Percentiles rank a stretch among this genome's conserved stretches.
Conservation (phyloP, 2,113 vertebrate species). For the Oceanodroma tethys region DNA sequence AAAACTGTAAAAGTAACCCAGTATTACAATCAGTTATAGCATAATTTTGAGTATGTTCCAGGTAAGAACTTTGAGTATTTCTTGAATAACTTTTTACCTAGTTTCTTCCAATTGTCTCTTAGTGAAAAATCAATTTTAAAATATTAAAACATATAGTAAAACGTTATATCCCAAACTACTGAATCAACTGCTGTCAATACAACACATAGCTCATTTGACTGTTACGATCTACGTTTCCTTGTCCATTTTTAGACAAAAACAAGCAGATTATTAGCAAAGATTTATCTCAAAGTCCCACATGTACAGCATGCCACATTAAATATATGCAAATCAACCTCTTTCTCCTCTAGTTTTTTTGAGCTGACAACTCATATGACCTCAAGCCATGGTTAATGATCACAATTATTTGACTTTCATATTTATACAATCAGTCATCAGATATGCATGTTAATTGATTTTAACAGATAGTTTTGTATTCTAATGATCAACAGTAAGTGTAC, state of each 20-base stretch:
- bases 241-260: slow-evolving; percentile 29
- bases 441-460: slow-evolving; percentile 60
- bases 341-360: slow-evolving; percentile 36
- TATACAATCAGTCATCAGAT: slow-evolving; percentile 63
- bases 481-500: background rate
- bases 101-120: background rate
- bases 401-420: slow-evolving; percentile 67
- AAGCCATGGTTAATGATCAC: slow-evolving; percentile 62
- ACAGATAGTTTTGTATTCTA: slow-evolving; percentile 58
- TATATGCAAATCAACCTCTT: slow-evolving; percentile 47
- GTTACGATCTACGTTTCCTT: background rate
- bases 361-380: slow-evolving; percentile 57
- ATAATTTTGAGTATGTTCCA: background rate
- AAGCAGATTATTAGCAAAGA: slow-evolving; percentile 43
- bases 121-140: background rate
- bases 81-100: background rate
- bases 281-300: slow-evolving; percentile 57
- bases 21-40: background rate
- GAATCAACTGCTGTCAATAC: background rate
- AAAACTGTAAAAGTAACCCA: background rate
- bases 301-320: slow-evolving; percentile 40
- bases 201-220: background rate
- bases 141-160: background rate
- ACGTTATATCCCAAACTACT: background rate
- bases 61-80: background rate